Evolutionary conservation across 2,888 invertebrate genomes (phyloP), one percentile per base, ranked within the genome.

Genomic region (Phania funesta): DNA sequence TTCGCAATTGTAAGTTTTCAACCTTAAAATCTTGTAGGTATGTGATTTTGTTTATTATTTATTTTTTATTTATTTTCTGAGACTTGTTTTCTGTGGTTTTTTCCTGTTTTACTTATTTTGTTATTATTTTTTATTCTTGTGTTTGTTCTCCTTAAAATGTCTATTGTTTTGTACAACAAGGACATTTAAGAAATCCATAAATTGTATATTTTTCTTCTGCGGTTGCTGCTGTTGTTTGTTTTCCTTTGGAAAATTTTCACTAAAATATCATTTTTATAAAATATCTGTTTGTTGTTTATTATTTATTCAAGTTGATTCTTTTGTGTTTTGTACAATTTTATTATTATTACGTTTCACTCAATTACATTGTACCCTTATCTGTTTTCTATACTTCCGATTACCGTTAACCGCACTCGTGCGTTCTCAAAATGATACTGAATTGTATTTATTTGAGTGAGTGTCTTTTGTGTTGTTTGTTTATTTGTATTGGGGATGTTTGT

Each of bases 181-280:
- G 84, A 83, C 84, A 83, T 71, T 22, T 64, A 56, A 83, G 74
- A 71, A 83, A 83, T 83, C 70, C 77, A 83, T 84, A 80, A 71
- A 84, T 64, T 80, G n/a, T 58, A 56, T 44, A 18, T 58, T 65
- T 46, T 48, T 64, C 60, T 78, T 54, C 4, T 38, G 20, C 7
- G 9, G 4, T 16, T 48, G 22, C n/a, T 44, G 22, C 44, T 54
- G 9, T 24, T 46, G n/a, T 16, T 44, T 4, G 1, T 20, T 41
- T 16, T 52, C 0, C 13, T 38, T 54, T 13, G 9, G 70, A 26
- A 13, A 46, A 48, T 54, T 56, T 75, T 13, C 11, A 2, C 9
- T 16, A 7, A 3, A 32, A 13, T 20, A 2, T 16, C 13, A 41
- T 3, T 41, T 41, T 41, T 44, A 4, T 29, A 29, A 7, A 6